These are phyloP conservation scores for Drymonia ruficornis DNA, from an alignment of 2,888 invertebrate species.

Conservation along the genomic window DNA sequence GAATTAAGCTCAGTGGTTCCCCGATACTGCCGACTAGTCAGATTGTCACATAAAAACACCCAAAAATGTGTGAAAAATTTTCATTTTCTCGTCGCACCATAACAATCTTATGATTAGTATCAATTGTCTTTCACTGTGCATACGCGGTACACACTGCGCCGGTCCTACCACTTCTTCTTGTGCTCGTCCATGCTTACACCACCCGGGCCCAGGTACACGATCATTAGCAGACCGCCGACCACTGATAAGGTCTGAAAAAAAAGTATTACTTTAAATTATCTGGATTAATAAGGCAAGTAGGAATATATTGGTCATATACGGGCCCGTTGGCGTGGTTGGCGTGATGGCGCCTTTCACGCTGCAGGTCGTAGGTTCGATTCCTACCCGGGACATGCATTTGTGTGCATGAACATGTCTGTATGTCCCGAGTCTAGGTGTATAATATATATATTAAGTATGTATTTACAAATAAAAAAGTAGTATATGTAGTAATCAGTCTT, in stretches of 20 bases:
- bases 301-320: too few species aligned
- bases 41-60: constrained; percentile 43
- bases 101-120: constrained; percentile 47
- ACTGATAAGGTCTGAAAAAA: constrained; percentile 96
- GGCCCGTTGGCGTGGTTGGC: too few species aligned
- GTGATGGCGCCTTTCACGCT: too few species aligned
- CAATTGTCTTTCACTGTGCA: constrained; percentile 46
- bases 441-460: too few species aligned
- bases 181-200: constrained; percentile 99
- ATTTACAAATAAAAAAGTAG: too few species aligned
- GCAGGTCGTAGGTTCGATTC: too few species aligned
- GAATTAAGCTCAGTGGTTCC: constrained; percentile 36
- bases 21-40: constrained; percentile 46
- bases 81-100: constrained; percentile 39
- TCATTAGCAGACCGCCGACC: constrained; percentile 98
- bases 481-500: too few species aligned
- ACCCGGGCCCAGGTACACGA: constrained; percentile 98
- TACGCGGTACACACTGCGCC: constrained; percentile 38
- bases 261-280: neutral
- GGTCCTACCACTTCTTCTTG: constrained; percentile 97
- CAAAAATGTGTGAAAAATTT: constrained; percentile 31
- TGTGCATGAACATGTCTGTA: too few species aligned
- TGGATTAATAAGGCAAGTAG: too few species aligned
- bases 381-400: too few species aligned
- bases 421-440: too few species aligned